phyloP scores from a whole-genome alignment of 1,140 invertebrate species.

The Metopolophium dirhodum region DNA sequence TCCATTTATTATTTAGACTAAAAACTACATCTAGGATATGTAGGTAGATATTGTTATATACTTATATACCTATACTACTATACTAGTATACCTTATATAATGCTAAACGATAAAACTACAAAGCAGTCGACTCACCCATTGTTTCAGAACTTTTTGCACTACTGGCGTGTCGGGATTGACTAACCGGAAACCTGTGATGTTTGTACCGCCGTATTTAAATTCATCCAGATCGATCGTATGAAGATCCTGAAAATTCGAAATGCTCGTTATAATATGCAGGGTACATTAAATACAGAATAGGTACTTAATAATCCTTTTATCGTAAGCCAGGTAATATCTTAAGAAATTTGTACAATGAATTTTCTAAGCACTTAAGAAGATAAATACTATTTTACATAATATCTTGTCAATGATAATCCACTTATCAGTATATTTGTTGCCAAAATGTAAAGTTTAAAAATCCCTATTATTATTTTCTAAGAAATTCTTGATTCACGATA shows the following conservation, averaged over 20 bases:
- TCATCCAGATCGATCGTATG: slow-evolving; percentile 90
- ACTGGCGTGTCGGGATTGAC: slow-evolving; percentile 79
- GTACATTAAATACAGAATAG: not conserved
- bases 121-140: slow-evolving; percentile 69
- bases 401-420: not conserved
- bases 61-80: no score
- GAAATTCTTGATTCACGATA: not conserved
- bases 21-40: not conserved
- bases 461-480: not conserved
- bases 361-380: not conserved
- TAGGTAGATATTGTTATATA: not conserved
- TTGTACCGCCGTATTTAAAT: slow-evolving; percentile 92
- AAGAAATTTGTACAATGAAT: not conserved
- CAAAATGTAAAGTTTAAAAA: not conserved
- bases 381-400: not conserved
- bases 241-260: slow-evolving; percentile 73
- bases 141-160: slow-evolving; percentile 75
- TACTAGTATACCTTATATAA: no score
- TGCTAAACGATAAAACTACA: not conserved
- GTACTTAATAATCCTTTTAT: not conserved
- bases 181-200: slow-evolving; percentile 88
- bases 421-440: not conserved
- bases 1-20: not conserved
- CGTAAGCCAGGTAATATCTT: not conserved
- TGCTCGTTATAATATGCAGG: not conserved